Base-by-base conservation (phyloP, 2,113 vertebrate species). In the Gallinago media region DNA sequence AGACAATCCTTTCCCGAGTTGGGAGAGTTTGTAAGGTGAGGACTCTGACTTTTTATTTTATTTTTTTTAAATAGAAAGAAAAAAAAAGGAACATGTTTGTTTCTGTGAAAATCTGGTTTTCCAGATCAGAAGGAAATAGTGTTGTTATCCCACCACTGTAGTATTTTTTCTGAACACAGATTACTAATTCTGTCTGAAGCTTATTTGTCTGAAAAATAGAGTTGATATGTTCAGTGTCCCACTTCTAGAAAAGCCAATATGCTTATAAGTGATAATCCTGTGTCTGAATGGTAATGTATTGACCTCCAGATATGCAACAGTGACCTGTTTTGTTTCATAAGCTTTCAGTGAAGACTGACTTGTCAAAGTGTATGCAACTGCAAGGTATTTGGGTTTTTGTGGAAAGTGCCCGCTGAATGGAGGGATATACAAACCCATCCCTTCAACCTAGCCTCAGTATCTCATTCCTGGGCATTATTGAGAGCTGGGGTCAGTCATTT, bases 21-120 rank as follows among this genome's bases (percentile, higher is more conserved):
- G 99, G 99, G 75, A 99, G 99, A 87, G 99, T 99, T 92, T 99
- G 99, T 97, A 99, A 99, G 99, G 99, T 99, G 97, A 99, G 98
- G 71, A 71, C 2, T 83, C 14, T 68, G 8, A 31, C 3, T 65
- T 71, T 73, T n/a, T 10, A 21, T 52, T 73, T 55, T 59, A 20
- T 61, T 47, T 46, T 46, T 46, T 46, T 85, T 21, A 32, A 76
- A 81, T 3, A 18, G 14, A 55, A 29, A 31, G 13, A 47, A 44
- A 27, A 19, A 6, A 18, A 22, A 50, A 25, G 40, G 11, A 12
- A 78, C n/a, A 9, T 0, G 47, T 31, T 44, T 5, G 7, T 77
- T 94, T 80, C 34, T 56, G 5, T 54, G 66, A 38, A 94, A 89
- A 49, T 54, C 3, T 75, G 2, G 34, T 92, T 94, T 66, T 26